phyloP scores from a whole-genome alignment of 2,797 vertebrate genomes.

The Sphenodon punctatus region DNA sequence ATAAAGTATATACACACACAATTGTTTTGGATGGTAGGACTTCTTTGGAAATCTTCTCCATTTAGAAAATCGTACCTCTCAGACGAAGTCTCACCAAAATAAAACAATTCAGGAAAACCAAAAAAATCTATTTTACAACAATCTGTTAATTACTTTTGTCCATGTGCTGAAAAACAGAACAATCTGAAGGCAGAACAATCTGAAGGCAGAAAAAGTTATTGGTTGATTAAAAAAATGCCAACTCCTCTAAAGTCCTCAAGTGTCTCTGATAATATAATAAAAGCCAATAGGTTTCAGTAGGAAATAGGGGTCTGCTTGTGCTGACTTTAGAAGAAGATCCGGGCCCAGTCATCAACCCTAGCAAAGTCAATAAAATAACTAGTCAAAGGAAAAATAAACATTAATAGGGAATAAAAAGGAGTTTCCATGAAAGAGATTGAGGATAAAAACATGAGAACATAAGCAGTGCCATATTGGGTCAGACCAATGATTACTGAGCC shows the following conservation, averaged over 20 bases:
- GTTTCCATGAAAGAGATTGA: not conserved
- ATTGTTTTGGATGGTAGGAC: not conserved
- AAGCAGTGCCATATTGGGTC: too few relatives aligned
- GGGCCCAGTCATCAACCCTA: not conserved
- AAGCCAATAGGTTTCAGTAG: not conserved
- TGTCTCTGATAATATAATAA: not conserved
- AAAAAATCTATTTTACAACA: not conserved
- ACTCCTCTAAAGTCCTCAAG: not conserved
- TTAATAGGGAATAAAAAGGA: not conserved
- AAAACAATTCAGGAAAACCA: not conserved
- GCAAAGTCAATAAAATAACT: not conserved
- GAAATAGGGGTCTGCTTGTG: too few relatives aligned
- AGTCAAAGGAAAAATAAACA: not conserved
- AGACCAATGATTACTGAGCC: too few relatives aligned
- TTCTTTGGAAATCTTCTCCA: not conserved
- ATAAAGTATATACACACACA: too few relatives aligned
- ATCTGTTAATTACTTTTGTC: not conserved
- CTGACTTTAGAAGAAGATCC: too few relatives aligned
- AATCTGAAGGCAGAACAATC: too few relatives aligned
- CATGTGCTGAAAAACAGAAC: not conserved
- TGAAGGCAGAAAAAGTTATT: not conserved
- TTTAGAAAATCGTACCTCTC: too few relatives aligned
- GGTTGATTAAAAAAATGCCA: not conserved
- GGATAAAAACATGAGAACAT: too few relatives aligned
- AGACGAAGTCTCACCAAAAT: too few relatives aligned